Percentiles rank a stretch among this genome's conserved stretches.
These are phyloP conservation scores for Bugula neritina DNA, from an alignment of 2,888 invertebrate genomes.

Conservation along the genomic window DNA sequence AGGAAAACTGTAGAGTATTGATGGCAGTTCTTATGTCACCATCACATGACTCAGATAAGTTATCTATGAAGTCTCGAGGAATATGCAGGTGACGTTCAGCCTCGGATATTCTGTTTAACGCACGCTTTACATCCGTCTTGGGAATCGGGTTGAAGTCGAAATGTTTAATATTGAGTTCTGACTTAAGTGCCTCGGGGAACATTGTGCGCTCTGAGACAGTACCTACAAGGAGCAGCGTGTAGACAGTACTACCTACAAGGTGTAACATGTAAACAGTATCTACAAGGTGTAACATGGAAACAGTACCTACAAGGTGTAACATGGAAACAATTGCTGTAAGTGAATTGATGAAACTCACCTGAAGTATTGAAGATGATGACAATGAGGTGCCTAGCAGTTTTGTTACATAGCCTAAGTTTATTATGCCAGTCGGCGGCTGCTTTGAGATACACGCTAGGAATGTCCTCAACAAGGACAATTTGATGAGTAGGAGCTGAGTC, in stretches of 20 bases:
- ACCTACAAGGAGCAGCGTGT: neutral
- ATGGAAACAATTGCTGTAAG: neutral
- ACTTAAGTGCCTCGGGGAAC: neutral
- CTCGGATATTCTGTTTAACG: neutral
- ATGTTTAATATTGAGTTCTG: conserved; percentile 14
- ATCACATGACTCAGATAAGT: conserved; percentile 35
- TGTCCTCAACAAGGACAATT: conserved; percentile 1
- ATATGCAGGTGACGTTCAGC: neutral
- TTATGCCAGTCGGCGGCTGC: neutral
- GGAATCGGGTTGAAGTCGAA: conserved; percentile 13
- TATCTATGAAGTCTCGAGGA: neutral
- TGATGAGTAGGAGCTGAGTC: neutral
- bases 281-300: neutral
- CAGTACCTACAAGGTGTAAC: neutral
- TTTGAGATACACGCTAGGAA: neutral
- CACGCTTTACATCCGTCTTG: conserved; percentile 6
- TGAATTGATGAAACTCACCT: neutral
- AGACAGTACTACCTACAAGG: neutral
- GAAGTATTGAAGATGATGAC: conserved; percentile 20
- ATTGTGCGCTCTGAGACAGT: neutral
- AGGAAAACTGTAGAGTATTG: conserved; percentile 75
- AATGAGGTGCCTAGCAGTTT: neutral
- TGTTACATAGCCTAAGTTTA: neutral
- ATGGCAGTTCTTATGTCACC: conserved; percentile 79
- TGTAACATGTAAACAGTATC: neutral